These are phyloP conservation scores for Spisula subtruncata DNA, from an alignment of 2,888 invertebrate genomes.

Conservation along the genomic window DNA sequence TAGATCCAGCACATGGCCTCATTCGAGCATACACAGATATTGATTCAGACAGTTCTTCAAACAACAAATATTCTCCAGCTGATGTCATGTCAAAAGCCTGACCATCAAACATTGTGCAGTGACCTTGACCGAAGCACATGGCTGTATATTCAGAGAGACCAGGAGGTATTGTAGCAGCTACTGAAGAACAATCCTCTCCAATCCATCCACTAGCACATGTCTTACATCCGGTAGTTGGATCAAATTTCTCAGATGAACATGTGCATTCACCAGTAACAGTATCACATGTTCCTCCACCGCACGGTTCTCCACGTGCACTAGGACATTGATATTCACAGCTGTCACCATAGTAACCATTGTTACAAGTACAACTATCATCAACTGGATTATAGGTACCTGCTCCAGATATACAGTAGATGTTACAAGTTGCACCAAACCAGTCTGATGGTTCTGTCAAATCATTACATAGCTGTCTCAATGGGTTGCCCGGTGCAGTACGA, in stretches of 20 bases:
- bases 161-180: conserved; percentile 38
- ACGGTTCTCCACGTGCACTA: conserved; percentile 58
- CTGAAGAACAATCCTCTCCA: conserved; percentile 77
- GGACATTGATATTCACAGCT: conserved; percentile 73
- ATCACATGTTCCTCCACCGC: conserved; percentile 76
- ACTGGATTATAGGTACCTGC: conserved; percentile 50
- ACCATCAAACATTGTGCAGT: conserved; percentile 74
- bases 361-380: conserved; percentile 69
- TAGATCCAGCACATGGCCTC: conserved; percentile 72
- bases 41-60: conserved; percentile 43
- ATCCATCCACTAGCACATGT: conserved; percentile 76
- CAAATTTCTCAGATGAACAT: conserved; percentile 72
- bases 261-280: conserved; percentile 71
- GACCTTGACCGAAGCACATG: conserved; percentile 71
- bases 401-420: conserved; percentile 67
- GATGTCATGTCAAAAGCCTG: conserved; percentile 68
- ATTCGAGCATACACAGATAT: conserved; percentile 68
- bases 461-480: conserved; percentile 49
- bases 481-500: conserved; percentile 45
- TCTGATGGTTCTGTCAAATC: conserved; percentile 29
- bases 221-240: conserved; percentile 67
- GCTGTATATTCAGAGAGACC: conserved; percentile 28
- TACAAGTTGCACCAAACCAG: conserved; percentile 71
- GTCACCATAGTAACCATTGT: conserved; percentile 73
- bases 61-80: conserved; percentile 71